Evolutionary conservation across 2,888 invertebrate genomes (phyloP), one percentile per base, ranked within the genome.

Genomic region (Microplitis manilae): DNA sequence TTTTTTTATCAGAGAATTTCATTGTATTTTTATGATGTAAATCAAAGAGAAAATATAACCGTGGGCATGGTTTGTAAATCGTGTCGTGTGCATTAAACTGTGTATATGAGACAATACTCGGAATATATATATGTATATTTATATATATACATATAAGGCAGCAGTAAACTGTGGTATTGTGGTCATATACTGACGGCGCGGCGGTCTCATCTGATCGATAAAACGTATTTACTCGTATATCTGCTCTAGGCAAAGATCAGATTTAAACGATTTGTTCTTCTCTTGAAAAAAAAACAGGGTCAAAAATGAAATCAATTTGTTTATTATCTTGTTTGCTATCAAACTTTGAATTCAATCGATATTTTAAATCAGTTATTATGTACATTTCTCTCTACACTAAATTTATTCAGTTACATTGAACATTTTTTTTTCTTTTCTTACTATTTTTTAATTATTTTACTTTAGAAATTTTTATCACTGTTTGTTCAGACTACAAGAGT

Each of bases 231-330:
- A 39, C 59, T 50, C 41, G 73, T 73, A 73, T 59, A 73, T 73
- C 17, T 15, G 67, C 76, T 72, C 72, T 76, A 67, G 72, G 76
- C 67, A 41, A 59, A 39, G 73, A 77, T 73, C 77, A 71, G 62
- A 77, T 77, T 77, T 39, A 68, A 73, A 38, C 73, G 77, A 73
- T 77, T 77, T 77, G 69, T 77, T 30, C 59, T 50, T 60, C 50
- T 62, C 30, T 39, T 15, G n/a, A 50, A 67, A 73, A 71, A 71
- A 61, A 72, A 77, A 77, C 50, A 77, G 73, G 77, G 77, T 77
- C 77, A 77, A 68, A 77, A 77, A 77, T 77, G 73, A 73, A 77
- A 77, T 73, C 77, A 77, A 77, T 73, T 50, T 67, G 39, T 71
- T 59, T 20, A 59, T 70, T 6, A 70, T 17, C 38, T 70, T 41